Base-by-base conservation (phyloP, 2,888 invertebrate species). In the Caenorhabditis parvicauda region DNA sequence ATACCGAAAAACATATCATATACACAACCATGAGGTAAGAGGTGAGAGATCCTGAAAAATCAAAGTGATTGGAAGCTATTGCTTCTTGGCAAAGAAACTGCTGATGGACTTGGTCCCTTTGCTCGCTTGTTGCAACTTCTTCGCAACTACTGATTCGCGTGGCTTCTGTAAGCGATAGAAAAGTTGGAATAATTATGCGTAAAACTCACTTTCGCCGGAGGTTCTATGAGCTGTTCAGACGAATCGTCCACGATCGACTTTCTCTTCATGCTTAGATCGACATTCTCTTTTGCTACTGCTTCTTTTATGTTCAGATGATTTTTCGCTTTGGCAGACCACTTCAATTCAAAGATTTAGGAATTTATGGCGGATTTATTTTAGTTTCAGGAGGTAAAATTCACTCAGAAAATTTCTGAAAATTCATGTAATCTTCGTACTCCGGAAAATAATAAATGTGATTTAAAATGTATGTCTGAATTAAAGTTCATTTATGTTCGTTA, bases 91-190 rank as follows among this genome's bases (percentile, higher is more conserved):
- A 54, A 75, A 75, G 55, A 75, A 75, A 28, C 59, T 56, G 37
- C 59, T 53, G 32, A 75, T 67, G 39, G 59, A 64, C 43, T 68
- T 72, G 21, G 75, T 74, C 35, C 74, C 74, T 54, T 75, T 75
- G 39, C 72, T 71, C 12, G 75, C 75, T 21, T 63, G 59, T 42
- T 68, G 60, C 46, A 75, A 48, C 37, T 68, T 66, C 62, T 75
- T 75, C 55, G 63, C 51, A 14, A 67, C 59, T 5, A 59, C 54
- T 17, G 70, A 61, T 39, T 70, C 68, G 28, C 50, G 60, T 22
- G 63, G 41, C 38, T 68, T 67, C 57, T 65, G 38, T 4, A 60
- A 44, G 41, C 2, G 29, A 5, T 32, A 29, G 9, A 2, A 25
- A 25, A 48, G 7, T 12, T 25, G 25, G 7, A 21, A 9, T 6